phyloP scores from a whole-genome alignment of 2,797 vertebrate genomes.

The Chelidonichthys spinosus region DNA sequence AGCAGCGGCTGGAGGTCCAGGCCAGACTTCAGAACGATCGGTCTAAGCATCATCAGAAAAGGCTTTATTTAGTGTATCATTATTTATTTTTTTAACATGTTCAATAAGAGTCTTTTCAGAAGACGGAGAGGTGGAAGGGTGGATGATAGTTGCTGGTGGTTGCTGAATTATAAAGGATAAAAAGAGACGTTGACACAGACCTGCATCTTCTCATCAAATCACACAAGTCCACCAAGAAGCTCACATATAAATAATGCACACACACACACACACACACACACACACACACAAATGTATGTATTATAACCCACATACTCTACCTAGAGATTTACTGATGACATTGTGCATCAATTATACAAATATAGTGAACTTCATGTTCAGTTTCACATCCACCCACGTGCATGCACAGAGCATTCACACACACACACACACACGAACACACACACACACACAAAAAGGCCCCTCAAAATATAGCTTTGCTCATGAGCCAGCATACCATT shows the following conservation, averaged over 20 bases:
- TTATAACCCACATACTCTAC: slow-evolving; percentile 62
- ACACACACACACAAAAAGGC: slow-evolving; percentile 28
- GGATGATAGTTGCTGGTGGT: slow-evolving; percentile 54
- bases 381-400: slow-evolving; percentile 43
- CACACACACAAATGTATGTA: slow-evolving; percentile 44
- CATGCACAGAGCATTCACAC: neutral
- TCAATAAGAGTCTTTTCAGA: slow-evolving; percentile 29
- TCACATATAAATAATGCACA: slow-evolving; percentile 72
- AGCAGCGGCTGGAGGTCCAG: neutral
- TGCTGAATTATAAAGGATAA: slow-evolving; percentile 74
- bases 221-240: slow-evolving; percentile 74
- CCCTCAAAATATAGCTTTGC: slow-evolving; percentile 62
- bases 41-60: too few species aligned
- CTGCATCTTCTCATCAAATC: slow-evolving; percentile 78
- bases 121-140: slow-evolving; percentile 44
- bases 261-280: slow-evolving; percentile 50
- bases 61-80: too few species aligned
- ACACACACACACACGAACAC: slow-evolving; percentile 32
- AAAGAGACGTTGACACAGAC: slow-evolving; percentile 72
- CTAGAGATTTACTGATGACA: slow-evolving; percentile 75
- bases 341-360: slow-evolving; percentile 74
- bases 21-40: too few species aligned
- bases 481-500: slow-evolving; percentile 55
- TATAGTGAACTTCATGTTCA: slow-evolving; percentile 63
- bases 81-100: too few species aligned